A percentile compares a stretch with the other conserved stretches of the same genome.
These are phyloP conservation scores for Tribolium freemani DNA, from an alignment of 2,888 invertebrate species.

Conservation along the genomic window DNA sequence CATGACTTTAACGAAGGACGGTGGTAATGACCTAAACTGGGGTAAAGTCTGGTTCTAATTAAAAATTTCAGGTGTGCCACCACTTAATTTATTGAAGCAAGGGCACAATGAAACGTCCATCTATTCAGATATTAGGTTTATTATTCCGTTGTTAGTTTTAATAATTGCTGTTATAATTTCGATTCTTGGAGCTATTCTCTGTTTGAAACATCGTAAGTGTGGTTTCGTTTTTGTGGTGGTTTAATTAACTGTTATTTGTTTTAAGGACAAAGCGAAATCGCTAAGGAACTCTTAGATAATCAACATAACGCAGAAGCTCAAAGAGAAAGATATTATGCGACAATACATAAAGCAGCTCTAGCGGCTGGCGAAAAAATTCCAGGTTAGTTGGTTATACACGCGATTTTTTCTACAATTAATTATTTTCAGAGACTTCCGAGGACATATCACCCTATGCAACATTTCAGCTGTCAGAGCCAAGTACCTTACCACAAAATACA, in stretches of 20 bases:
- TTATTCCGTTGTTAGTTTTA: slow-evolving; percentile 69
- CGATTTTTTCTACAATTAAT: neutral
- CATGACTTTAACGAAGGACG: slow-evolving; percentile 79
- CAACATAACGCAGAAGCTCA: slow-evolving; percentile 82
- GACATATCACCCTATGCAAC: slow-evolving; percentile 86
- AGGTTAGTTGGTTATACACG: slow-evolving; percentile 67
- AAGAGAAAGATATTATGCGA: slow-evolving; percentile 82
- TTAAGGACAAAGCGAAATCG: slow-evolving; percentile 70
- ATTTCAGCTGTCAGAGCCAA: slow-evolving; percentile 81
- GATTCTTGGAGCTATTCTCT: slow-evolving; percentile 73
- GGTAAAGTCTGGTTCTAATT: neutral
- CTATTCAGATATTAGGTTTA: slow-evolving; percentile 76
- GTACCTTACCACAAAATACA: slow-evolving; percentile 77
- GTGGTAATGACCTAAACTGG: slow-evolving; percentile 68
- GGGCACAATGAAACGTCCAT: slow-evolving; percentile 74
- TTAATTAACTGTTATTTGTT: neutral
- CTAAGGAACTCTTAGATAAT: slow-evolving; percentile 80
- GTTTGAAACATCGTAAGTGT: slow-evolving; percentile 75
- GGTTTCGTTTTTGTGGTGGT: slow-evolving; percentile 61
- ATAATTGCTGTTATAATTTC: slow-evolving; percentile 67
- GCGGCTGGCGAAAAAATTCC: slow-evolving; percentile 81
- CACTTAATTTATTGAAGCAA: slow-evolving; percentile 77
- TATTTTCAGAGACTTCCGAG: slow-evolving; percentile 79
- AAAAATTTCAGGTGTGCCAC: slow-evolving; percentile 72
- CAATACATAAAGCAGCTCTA: slow-evolving; percentile 81